Base-by-base conservation (phyloP, 1,140 invertebrate genomes). In the Holotrichia oblita region DNA sequence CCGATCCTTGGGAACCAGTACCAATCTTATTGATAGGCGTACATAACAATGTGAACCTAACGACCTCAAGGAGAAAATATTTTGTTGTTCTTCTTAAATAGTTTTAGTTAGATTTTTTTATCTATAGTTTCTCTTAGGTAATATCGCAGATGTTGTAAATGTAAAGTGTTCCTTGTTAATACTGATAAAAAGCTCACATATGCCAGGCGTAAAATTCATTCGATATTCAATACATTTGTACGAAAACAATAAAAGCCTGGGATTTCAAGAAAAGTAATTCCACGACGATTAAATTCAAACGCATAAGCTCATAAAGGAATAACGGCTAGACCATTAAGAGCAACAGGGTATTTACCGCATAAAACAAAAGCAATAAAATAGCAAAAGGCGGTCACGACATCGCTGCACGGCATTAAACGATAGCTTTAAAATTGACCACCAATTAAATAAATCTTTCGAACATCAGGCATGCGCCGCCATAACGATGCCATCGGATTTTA, bases 391-490 rank as follows among this genome's bases (percentile, higher is more conserved):
- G 48, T 55, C 48, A 55, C 48, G 48, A 55, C 17, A 55, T 55
- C 14, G 17, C 14, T 55, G 17, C 14, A 55, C 48, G 48, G 48
- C 48, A 55, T 55, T 17, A 17, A 55, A 14, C n/a, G 48, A 55
- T 55, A 14, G 48, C 48, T 55, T 55, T 55, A 55, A 55, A 55
- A 55, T 55, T 55, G 48, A 55, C 48, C 48, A 55, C 48, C 48
- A 55, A 55, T 55, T 55, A 55, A 55, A 55, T 55, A 55, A 55
- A 55, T 55, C 48, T 17, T 17, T 17, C 48, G 48, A 55, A 55
- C 48, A 55, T 55, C 48, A 55, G 14, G 48, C 48, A 55, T 55
- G 48, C 48, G 48, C 48, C 48, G 48, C 48, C 7, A 55, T 55
- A 55, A 55, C 48, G 48, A 55, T 55, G 14, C 48, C 48, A 55